Percentiles rank a stretch among this genome's conserved stretches.
phyloP scores from a whole-genome alignment of 1,140 invertebrate genomes.

The Tetramorium simillimum region DNA sequence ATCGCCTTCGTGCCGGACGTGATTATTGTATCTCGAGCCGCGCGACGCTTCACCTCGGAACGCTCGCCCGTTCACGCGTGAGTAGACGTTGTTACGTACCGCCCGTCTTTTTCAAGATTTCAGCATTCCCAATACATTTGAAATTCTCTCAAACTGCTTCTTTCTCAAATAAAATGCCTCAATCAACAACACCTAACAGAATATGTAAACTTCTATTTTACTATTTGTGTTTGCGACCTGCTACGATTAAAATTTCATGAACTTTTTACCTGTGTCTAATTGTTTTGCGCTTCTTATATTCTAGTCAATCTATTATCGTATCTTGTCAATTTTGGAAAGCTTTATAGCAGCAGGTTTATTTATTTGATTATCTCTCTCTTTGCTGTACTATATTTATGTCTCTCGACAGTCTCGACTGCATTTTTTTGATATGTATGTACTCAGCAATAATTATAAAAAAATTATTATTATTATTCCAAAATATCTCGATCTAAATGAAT shows the following conservation, averaged over 20 bases:
- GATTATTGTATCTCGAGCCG: constrained; percentile 50
- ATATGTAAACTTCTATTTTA: background rate
- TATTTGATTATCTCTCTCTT: too few species aligned
- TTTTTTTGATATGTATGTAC: too few species aligned
- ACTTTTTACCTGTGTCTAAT: background rate
- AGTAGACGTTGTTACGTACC: background rate
- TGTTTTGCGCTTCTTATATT: too few species aligned
- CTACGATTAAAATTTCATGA: background rate
- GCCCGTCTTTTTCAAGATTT: too few species aligned
- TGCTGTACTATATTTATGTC: too few species aligned
- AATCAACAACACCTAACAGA: background rate
- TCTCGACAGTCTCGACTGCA: too few species aligned
- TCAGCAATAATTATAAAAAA: too few species aligned
- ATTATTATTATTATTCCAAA: background rate
- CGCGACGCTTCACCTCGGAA: background rate
- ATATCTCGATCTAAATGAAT: background rate
- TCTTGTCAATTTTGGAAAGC: too few species aligned
- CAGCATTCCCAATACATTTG: too few species aligned
- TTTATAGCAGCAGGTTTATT: too few species aligned
- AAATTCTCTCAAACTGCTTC: too few species aligned
- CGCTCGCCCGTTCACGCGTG: background rate
- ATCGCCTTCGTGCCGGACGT: constrained; percentile 41
- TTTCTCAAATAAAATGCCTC: background rate
- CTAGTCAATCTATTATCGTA: too few species aligned
- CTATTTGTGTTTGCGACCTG: background rate